Evolutionary conservation across 2,797 vertebrate species (phyloP).

Genomic region (Epinephelus coioides): DNA sequence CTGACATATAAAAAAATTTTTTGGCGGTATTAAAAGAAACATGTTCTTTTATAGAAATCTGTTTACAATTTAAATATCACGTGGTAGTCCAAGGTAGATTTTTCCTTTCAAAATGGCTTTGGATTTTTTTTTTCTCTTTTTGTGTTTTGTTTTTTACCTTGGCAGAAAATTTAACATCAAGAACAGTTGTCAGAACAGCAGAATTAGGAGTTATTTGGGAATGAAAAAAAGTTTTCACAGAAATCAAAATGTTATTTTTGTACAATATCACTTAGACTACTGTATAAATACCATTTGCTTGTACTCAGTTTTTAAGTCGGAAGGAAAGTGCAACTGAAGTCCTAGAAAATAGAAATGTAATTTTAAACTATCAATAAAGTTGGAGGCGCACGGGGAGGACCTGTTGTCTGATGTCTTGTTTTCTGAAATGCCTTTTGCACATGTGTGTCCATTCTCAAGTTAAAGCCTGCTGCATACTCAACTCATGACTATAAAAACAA

Average conservation of each 20-base stretch:
- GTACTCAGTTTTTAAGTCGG: slow-evolving; percentile 99
- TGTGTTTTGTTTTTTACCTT: slow-evolving; percentile 85
- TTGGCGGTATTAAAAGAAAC: slow-evolving; percentile 83
- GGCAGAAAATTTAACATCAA: slow-evolving; percentile 80
- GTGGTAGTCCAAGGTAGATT: slow-evolving; percentile 87
- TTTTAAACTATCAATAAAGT: slow-evolving; percentile 99
- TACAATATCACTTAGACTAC: slow-evolving; percentile 99
- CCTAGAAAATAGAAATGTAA: slow-evolving; percentile 99
- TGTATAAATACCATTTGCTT: slow-evolving; percentile 99
- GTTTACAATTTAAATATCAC: slow-evolving; percentile 88
- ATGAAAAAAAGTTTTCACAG: slow-evolving; percentile 98
- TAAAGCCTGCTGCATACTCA: too few relatives aligned
- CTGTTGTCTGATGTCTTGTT: slow-evolving; percentile 71
- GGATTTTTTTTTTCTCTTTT: slow-evolving; percentile 47
- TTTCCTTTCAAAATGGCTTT: slow-evolving; percentile 81
- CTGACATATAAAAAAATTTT: slow-evolving; percentile 72
- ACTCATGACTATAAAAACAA: too few relatives aligned
- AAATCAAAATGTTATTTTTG: slow-evolving; percentile 99
- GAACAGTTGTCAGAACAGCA: slow-evolving; percentile 82
- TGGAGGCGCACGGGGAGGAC: slow-evolving; percentile 98
- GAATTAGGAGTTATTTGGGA: slow-evolving; percentile 97
- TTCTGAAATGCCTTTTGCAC: neutral
- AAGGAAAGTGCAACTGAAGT: slow-evolving; percentile 99
- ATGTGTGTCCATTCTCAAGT: neutral
- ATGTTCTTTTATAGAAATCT: slow-evolving; percentile 84